These are phyloP conservation scores for Mionectes macconnelli DNA, from an alignment of 2,113 vertebrate species.

Conservation along the genomic window DNA sequence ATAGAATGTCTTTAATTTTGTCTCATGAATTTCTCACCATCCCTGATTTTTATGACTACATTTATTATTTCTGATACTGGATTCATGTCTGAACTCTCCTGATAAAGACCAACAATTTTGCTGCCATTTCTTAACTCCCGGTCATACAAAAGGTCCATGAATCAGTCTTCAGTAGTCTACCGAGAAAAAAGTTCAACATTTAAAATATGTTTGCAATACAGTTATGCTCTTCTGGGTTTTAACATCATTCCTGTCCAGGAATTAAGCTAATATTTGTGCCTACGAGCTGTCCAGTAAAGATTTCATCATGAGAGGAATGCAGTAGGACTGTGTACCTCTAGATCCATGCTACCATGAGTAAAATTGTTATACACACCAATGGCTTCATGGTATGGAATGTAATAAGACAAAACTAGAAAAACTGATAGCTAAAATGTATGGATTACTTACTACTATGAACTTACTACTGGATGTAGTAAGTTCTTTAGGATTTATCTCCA, in stretches of 20 bases:
- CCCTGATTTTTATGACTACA: neutral
- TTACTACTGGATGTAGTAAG: neutral
- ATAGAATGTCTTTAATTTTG: neutral
- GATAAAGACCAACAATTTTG: neutral
- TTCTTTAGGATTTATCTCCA: neutral
- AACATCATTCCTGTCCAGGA: neutral
- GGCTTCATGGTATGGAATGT: neutral
- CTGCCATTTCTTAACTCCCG: neutral
- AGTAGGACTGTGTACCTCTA: neutral
- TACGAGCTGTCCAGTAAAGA: neutral
- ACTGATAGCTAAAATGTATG: neutral
- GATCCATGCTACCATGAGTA: neutral
- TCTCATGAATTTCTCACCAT: neutral
- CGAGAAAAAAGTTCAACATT: neutral
- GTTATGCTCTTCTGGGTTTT: neutral
- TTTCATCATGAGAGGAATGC: neutral
- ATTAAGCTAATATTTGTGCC: neutral
- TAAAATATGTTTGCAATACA: neutral
- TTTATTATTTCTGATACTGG: neutral
- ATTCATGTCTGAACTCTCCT: neutral
- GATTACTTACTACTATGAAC: no score
- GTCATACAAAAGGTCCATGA: neutral
- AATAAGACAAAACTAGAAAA: neutral
- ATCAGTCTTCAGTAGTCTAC: neutral
- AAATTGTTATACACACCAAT: neutral